These are phyloP conservation scores for Meteorus sp. DNA, from an alignment of 1,140 invertebrate species.

Conservation along the genomic window DNA sequence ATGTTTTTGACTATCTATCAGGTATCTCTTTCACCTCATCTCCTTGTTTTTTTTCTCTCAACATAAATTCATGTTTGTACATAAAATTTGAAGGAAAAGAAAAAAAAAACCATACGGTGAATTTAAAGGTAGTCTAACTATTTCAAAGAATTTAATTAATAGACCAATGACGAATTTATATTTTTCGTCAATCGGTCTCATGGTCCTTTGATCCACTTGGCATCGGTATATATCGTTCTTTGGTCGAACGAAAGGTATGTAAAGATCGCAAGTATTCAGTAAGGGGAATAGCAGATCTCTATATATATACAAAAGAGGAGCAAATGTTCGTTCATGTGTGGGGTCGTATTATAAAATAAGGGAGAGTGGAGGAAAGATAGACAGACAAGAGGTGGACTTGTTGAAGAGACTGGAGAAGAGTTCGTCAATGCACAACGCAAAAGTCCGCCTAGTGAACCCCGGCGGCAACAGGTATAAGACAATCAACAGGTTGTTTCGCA, in stretches of 20 bases:
- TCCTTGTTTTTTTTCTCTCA: neutral
- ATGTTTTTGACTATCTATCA: no score
- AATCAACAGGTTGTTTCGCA: slow-evolving; percentile 53
- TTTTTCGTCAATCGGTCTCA: neutral
- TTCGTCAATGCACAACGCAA: slow-evolving; percentile 20
- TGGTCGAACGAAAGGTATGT: slow-evolving; percentile 34
- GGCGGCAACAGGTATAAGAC: slow-evolving; percentile 50
- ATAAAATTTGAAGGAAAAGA: neutral
- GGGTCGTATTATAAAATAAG: neutral
- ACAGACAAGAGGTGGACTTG: neutral
- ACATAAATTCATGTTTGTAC: neutral
- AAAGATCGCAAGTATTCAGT: slow-evolving; percentile 34
- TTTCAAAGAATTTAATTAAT: slow-evolving; percentile 13
- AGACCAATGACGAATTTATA: slow-evolving; percentile 17
- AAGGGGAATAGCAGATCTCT: no score
- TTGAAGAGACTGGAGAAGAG: neutral
- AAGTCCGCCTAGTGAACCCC: slow-evolving; percentile 17
- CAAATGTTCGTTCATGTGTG: no score
- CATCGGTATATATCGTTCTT: neutral
- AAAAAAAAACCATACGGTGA: neutral
- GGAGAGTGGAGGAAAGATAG: neutral
- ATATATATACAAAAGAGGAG: no score
- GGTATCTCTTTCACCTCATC: no score
- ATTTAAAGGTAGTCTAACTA: neutral
- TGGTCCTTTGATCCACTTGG: slow-evolving; percentile 11